A percentile compares a stretch with the other conserved stretches of the same genome.
phyloP scores from a whole-genome alignment of 2,888 invertebrate species.

The Hydriomena furcata region DNA sequence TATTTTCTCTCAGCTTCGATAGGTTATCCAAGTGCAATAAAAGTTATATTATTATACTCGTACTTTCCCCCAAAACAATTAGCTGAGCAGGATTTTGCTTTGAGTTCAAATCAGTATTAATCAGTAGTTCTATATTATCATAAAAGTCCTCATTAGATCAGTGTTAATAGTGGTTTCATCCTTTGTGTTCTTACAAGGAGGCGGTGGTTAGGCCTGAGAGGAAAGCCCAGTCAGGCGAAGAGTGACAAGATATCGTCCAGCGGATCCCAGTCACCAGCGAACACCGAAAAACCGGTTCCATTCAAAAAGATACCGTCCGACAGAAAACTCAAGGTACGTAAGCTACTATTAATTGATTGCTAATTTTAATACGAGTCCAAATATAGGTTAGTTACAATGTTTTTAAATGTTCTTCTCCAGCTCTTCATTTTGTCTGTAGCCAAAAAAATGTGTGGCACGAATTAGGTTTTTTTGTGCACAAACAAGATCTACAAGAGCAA shows the following conservation, averaged over 20 bases:
- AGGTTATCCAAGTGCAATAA: slow-evolving; percentile 17
- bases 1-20: slow-evolving; percentile 11
- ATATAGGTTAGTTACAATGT: no score
- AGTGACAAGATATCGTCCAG: slow-evolving; percentile 85
- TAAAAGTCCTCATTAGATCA: slow-evolving; percentile 5
- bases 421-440: no score
- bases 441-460: no score
- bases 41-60: slow-evolving; percentile 15
- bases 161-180: slow-evolving; percentile 15
- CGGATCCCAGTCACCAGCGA: slow-evolving; percentile 73
- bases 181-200: slow-evolving; percentile 81
- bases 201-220: slow-evolving; percentile 90
- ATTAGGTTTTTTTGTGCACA: no score
- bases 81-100: no score
- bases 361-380: no score
- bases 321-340: slow-evolving; percentile 89
- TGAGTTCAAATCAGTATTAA: no score
- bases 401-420: no score
- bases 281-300: slow-evolving; percentile 80
- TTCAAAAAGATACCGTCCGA: slow-evolving; percentile 92
- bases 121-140: no score
- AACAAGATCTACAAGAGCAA: no score
- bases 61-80: slow-evolving; percentile 5
- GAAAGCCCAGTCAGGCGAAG: slow-evolving; percentile 92
- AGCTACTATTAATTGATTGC: not conserved